Evolutionary conservation across 2,888 invertebrate genomes (phyloP).

Genomic region (Eristalis intricaria): DNA sequence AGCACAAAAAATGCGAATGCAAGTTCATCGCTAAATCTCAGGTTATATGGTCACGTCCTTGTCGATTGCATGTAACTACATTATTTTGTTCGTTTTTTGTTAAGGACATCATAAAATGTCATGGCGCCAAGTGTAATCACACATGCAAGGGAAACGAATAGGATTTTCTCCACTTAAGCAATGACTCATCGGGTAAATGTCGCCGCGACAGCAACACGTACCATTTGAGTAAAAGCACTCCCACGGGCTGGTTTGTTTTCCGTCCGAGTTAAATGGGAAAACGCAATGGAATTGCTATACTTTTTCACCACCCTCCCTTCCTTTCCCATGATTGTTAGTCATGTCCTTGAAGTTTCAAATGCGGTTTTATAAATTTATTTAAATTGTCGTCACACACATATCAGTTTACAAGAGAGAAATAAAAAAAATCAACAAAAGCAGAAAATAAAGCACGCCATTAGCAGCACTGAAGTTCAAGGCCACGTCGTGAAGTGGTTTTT

Average conservation of each 20-base stretch:
- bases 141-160: conserved; percentile 38
- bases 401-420: conserved; percentile 2
- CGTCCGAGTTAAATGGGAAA: neutral
- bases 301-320: neutral
- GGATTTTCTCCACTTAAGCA: conserved; percentile 23
- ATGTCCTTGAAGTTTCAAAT: conserved; percentile 43
- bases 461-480: conserved; percentile 40
- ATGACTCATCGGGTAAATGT: conserved; percentile 21
- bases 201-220: conserved; percentile 47
- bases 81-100: conserved; percentile 5
- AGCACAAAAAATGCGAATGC: neutral
- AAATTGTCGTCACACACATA: conserved; percentile 12
- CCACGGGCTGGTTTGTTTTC: neutral
- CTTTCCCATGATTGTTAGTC: neutral
- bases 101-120: conserved; percentile 49
- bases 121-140: conserved; percentile 57
- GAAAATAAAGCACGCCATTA: conserved; percentile 11
- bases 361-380: conserved; percentile 43
- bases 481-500: neutral
- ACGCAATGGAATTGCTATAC: neutral
- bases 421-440: neutral
- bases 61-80: conserved; percentile 57
- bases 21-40: conserved; percentile 37
- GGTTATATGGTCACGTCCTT: conserved; percentile 49
- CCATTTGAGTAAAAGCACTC: neutral